Conservation (phyloP, 2,888 invertebrate species). For the Ariolimax columbianus region DNA sequence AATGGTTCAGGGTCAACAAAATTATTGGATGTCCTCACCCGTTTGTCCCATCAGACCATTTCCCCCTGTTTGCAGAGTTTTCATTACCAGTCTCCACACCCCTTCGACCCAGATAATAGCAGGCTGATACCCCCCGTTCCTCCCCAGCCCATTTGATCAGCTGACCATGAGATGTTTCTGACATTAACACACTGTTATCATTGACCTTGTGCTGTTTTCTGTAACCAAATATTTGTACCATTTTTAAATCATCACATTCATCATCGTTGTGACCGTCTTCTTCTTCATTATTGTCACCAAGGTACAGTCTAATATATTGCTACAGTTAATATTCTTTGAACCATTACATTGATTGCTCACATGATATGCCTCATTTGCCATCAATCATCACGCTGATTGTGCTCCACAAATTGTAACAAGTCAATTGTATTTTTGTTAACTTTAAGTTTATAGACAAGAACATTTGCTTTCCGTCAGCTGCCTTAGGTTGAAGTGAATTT, state of each 20-base stretch:
- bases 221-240: slow-evolving; percentile 13
- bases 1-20: slow-evolving; percentile 90
- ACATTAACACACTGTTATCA: background rate
- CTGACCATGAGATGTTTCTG: background rate
- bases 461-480: background rate
- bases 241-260: background rate
- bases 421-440: background rate
- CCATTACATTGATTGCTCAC: background rate
- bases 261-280: background rate
- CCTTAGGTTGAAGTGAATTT: slow-evolving; percentile 6
- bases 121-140: slow-evolving; percentile 6
- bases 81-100: slow-evolving; percentile 69
- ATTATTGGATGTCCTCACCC: slow-evolving; percentile 98
- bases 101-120: slow-evolving; percentile 45
- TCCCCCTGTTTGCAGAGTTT: slow-evolving; percentile 77
- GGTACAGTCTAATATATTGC: background rate
- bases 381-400: background rate
- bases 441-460: background rate
- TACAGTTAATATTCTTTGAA: background rate
- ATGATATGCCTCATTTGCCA: background rate
- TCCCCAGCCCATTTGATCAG: background rate
- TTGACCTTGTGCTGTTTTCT: background rate
- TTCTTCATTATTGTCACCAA: background rate
- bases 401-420: background rate
- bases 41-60: slow-evolving; percentile 90